Base-by-base conservation (phyloP, 2,888 invertebrate species). In the Apomyelois bistriatella region DNA sequence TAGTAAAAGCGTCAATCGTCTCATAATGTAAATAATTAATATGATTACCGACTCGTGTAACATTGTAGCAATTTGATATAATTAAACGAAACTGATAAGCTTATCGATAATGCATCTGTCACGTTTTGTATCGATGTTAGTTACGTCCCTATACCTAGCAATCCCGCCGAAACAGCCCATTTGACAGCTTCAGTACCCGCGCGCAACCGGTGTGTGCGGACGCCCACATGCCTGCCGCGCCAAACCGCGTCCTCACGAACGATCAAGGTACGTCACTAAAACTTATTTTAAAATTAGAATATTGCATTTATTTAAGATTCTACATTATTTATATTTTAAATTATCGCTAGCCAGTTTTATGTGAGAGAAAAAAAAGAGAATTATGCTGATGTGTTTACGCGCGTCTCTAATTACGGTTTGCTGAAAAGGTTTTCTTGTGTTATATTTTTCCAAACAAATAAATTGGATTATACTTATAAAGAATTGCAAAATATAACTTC, bases 171-270 rank as follows among this genome's bases (percentile, higher is more conserved):
- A 75, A 74, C 65, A 59, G 54, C 58, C 57, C 62, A 62, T 62
- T 62, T 56, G 60, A 47, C 48, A 58, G 52, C 59, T 52, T 43
- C 79, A 83, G 83, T 82, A 67, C 61, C 58, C 76, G 77, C 81
- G 79, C 76, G 82, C 73, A 73, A 76, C 77, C 78, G 74, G 82
- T 79, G 76, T 72, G 77, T 60, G 68, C 48, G 22, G 55, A 56
- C 58, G 77, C 60, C 66, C 68, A 57, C 59, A 83, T 82, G 83
- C 70, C 75, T 59, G 57, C 73, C 62, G 62, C 65, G 53, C 55
- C 60, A 53, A 57, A 58, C 54, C 61, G 56, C 60, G 73, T 56
- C 49, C 59, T 59, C 54, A 58, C 68, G 65, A 58, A 58, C 72
- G 78, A 76, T 52, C 76, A 70, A 76, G 83, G 83, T 82, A 79